phyloP scores from a whole-genome alignment of 2,797 vertebrate species.

The Triplophysa yarkandensis region DNA sequence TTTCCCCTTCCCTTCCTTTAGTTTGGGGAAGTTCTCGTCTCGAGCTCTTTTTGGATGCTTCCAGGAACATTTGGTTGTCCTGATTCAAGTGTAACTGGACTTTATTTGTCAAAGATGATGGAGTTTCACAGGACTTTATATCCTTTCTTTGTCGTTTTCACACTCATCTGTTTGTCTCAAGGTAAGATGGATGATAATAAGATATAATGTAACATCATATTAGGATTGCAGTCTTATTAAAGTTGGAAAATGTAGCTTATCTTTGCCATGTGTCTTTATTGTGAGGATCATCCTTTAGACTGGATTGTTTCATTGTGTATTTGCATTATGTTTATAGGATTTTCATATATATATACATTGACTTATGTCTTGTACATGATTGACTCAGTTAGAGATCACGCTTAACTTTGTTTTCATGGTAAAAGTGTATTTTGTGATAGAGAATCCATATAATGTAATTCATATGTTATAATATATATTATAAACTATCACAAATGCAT shows the following conservation, averaged over 20 bases:
- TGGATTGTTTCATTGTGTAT: too few relatives aligned
- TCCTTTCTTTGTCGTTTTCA: slow-evolving; percentile 63
- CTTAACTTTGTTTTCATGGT: too few relatives aligned
- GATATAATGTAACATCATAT: neutral
- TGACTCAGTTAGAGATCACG: neutral
- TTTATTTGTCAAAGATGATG: slow-evolving; percentile 63
- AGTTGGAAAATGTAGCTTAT: neutral
- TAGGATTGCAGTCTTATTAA: neutral
- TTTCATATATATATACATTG: neutral
- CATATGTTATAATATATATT: too few relatives aligned
- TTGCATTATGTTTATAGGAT: too few relatives aligned
- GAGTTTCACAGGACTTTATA: slow-evolving; percentile 65
- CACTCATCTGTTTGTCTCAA: slow-evolving; percentile 68
- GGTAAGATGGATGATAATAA: slow-evolving; percentile 69
- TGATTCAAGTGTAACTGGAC: slow-evolving; percentile 8
- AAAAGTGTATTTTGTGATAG: too few relatives aligned
- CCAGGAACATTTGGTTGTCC: slow-evolving; percentile 6
- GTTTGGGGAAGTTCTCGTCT: slow-evolving; percentile 49
- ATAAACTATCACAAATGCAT: too few relatives aligned
- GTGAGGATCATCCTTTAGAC: neutral
- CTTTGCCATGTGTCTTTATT: too few relatives aligned
- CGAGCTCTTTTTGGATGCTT: slow-evolving; percentile 29
- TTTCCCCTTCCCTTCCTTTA: slow-evolving; percentile 18
- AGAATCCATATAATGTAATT: too few relatives aligned
- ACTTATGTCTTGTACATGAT: neutral